Percentiles rank a stretch among this genome's conserved stretches.
These are phyloP conservation scores for Cynocephalus volans DNA, from an alignment of 2,113 vertebrate genomes.

Conservation along the genomic window DNA sequence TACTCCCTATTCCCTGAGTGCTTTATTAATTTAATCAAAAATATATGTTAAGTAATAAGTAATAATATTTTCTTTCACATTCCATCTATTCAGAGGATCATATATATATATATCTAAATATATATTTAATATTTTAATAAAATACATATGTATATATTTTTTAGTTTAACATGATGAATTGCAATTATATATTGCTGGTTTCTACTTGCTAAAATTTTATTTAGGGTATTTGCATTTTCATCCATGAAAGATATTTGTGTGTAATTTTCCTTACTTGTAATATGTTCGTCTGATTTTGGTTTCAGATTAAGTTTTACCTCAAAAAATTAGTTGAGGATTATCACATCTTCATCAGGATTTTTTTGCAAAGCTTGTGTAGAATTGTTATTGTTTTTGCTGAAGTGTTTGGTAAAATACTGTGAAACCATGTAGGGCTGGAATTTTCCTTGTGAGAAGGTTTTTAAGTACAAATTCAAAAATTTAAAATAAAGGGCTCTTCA, in stretches of 20 bases:
- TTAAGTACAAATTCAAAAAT: neutral
- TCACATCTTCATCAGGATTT: neutral
- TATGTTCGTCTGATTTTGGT: constrained; percentile 5
- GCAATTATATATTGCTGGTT: neutral
- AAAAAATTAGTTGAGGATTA: neutral
- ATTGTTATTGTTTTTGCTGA: neutral
- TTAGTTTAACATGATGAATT: neutral
- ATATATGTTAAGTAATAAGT: neutral
- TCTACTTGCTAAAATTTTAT: constrained; percentile 20
- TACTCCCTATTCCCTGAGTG: neutral
- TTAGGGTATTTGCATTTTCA: neutral
- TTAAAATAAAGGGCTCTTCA: neutral
- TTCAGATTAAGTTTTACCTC: neutral
- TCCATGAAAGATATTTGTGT: neutral
- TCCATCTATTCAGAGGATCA: neutral
- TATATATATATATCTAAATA: neutral
- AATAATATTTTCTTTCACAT: neutral
- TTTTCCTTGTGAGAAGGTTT: neutral
- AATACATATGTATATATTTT: neutral
- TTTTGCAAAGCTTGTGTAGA: neutral
- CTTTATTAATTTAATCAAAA: neutral
- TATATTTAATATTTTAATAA: no score
- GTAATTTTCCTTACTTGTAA: neutral
- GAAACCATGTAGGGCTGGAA: neutral
- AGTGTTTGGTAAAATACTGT: neutral